Base-by-base conservation (phyloP, 1,140 invertebrate species). In the Stegodyphus mimosarum region DNA sequence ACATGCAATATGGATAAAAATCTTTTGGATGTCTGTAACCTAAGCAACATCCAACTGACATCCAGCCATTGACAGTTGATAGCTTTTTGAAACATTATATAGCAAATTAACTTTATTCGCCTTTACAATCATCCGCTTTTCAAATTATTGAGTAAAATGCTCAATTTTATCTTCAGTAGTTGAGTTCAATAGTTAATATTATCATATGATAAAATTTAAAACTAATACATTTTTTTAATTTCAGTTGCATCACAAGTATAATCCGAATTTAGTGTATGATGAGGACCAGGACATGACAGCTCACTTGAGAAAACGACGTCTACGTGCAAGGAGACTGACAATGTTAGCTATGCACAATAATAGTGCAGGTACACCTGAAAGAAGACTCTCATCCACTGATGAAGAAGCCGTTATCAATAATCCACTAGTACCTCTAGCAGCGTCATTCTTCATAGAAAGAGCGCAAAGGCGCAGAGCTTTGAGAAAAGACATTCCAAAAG, bases 171-270 rank as follows among this genome's bases (percentile, higher is more conserved):
- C 1, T 33, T 33, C 33, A 33, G 3, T 3, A 33, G n/a, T n/a
- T n/a, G n/a, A n/a, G n/a, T 33, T 33, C 33, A 33, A 1, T 33
- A 33, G 3, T 33, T 3, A 33, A 33, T n/a, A n/a, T 3, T 33
- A 33, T 33, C 33, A 33, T 33, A 33, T 1, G 3, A 33, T 33
- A 1, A 53, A 86, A 33, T 64, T n/a, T 3, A 5, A 17, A 3
- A 81, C 6, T 53, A 17, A 17, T 55, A 10, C 50, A 33, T 33
- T 33, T 33, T 80, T 17, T 66, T 33, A 6, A 13, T 87, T 88
- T 6, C 88, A 91, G 90, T 88, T 89, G 18, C 90, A 91, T 78
- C 87, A 90, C 9, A 90, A 89, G 84, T 90, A 90, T 88, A 91
- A 91, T 76, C 90, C 88, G 0, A 91, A 91, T 75, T 86, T 91